Evolutionary conservation across 1,140 invertebrate species (phyloP), one percentile per base, ranked within the genome.

Genomic region (Euborellia annulipes): DNA sequence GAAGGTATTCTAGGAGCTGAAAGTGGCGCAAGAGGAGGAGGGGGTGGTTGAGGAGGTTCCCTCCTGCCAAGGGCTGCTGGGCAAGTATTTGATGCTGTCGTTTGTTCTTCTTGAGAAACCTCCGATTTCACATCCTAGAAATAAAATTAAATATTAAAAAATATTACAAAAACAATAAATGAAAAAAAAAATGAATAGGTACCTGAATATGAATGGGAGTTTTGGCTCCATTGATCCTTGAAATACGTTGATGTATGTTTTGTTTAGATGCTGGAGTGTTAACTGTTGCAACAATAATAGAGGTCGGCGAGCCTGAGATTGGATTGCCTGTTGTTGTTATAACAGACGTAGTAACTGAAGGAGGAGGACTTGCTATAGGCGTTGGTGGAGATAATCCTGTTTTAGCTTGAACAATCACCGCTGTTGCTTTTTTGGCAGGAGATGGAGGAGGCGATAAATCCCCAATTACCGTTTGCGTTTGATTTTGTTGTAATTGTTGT

Each of bases 21-120:
- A 13, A 69, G 45, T 2, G 68, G 65, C 1, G 68, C 64, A 22
- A 71, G 55, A 2, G 68, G 66, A n/a, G 70, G 70, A 50, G 19
- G 51, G 45, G 20, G 54, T 47, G 30, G 50, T 32, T 51, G 49
- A 20, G 54, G 51, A 17, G 53, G 48, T 37, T 52, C 50, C 22
- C 52, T 47, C 11, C 60, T 56, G 16, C 57, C 60, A 39, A 21
- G 23, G 4, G 23, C 23, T 4, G 4, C 23, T 27, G 11, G 4
- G 11, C 23, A 27, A 9, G 20, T 17, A 40, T 17, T 40, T 17
- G 17, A 13, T 3, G 17, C 19, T 3, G 38, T 19, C 2, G 20
- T 11, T 19, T 40, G 38, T 3, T 40, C 20, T 21, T 40, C 38
- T 3, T 27, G 23, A 11, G 23, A 27, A 11, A 4, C 23, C 11